Percentiles rank a stretch among this genome's conserved stretches.
Conservation (phyloP, 1,140 invertebrate genomes). For the Asbolus verrucosus region DNA sequence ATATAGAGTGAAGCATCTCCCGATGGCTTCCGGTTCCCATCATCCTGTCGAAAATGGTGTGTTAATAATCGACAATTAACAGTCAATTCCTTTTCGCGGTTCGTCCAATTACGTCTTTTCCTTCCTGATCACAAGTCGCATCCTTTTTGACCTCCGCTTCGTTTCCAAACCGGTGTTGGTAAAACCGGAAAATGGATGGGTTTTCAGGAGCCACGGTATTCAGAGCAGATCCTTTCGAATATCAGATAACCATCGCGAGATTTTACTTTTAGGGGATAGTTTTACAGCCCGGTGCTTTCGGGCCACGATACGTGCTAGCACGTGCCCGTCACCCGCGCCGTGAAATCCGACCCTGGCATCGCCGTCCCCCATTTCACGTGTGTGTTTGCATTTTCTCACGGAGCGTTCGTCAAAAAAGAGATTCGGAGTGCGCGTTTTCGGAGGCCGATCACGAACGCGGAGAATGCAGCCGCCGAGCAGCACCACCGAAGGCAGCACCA, state of each 20-base stretch:
- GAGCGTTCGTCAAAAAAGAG: constrained; percentile 41
- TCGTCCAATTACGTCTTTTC: neutral
- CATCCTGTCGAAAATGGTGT: neutral
- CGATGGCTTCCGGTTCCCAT: neutral
- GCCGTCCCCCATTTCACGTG: constrained; percentile 30
- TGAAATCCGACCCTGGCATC: constrained; percentile 22
- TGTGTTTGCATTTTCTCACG: constrained; percentile 50
- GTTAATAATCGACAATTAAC: neutral
- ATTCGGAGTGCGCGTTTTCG: constrained; percentile 39
- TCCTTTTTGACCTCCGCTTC: too few relatives aligned
- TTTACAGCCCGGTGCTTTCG: neutral
- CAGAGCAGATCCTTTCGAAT: neutral
- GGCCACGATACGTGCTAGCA: neutral
- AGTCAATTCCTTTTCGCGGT: neutral
- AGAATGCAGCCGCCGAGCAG: constrained; percentile 42
- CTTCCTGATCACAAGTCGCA: neutral
- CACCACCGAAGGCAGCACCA: constrained; percentile 33
- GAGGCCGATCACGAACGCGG: constrained; percentile 48
- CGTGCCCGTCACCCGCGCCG: constrained; percentile 2
- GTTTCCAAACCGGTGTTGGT: too few relatives aligned
- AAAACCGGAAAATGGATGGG: too few relatives aligned
- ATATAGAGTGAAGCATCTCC: too few relatives aligned
- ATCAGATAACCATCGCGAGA: neutral
- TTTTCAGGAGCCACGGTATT: neutral
- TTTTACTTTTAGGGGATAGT: neutral